These are phyloP conservation scores for Dipodomys ordii DNA, from an alignment of 2,113 vertebrate species.

Conservation along the genomic window DNA sequence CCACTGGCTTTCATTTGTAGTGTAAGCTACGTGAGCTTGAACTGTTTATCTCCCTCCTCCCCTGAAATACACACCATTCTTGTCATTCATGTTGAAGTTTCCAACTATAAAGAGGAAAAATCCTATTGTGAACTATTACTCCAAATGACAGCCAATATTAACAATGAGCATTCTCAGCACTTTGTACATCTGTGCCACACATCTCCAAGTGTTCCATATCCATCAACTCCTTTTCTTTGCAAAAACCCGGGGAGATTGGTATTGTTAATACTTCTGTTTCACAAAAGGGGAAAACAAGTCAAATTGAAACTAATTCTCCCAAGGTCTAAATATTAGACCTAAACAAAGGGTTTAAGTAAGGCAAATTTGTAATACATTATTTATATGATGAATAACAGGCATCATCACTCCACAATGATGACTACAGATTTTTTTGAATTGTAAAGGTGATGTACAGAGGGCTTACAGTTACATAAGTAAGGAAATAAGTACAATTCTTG, in stretches of 20 bases:
- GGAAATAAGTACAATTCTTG: too few relatives aligned
- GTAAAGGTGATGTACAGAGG: too few relatives aligned
- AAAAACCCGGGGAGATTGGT: background rate
- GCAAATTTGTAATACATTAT: background rate
- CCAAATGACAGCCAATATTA: background rate
- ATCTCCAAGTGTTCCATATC: background rate
- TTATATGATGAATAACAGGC: background rate
- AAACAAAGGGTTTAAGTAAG: background rate
- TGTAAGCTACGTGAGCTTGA: background rate
- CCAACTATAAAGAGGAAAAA: background rate
- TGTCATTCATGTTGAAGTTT: background rate
- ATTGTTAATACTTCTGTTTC: background rate
- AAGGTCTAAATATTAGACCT: background rate
- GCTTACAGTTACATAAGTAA: too few relatives aligned
- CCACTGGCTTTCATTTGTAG: background rate
- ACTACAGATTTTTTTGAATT: background rate
- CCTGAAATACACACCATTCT: background rate
- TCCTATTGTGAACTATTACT: background rate
- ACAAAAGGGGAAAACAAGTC: background rate
- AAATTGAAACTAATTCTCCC: background rate
- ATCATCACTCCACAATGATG: background rate
- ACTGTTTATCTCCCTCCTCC: background rate
- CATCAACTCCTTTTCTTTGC: background rate
- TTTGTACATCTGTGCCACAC: fast-evolving
- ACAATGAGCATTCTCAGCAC: too few relatives aligned